Evolutionary conservation across 2,888 invertebrate genomes (phyloP), one percentile per base, ranked within the genome.

Genomic region (Ectropis crepuscularia): DNA sequence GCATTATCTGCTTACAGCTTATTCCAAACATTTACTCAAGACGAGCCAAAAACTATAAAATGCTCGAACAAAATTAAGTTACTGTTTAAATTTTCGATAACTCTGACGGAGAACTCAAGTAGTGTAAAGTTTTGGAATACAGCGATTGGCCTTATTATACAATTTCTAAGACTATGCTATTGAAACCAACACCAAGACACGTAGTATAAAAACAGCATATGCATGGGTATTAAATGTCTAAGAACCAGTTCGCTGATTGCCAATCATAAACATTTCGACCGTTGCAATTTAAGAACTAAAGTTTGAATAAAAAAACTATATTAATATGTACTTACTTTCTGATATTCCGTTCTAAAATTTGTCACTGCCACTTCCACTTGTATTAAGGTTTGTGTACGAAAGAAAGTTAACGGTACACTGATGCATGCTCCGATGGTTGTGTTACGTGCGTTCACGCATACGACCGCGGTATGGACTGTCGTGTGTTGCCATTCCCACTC

Each of bases 401-500:
- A 59, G 48, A 63, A 51, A 46, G 59, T 46, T 68, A 65, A 65
- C 68, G 58, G 65, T 63, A 61, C 59, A 37, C 11, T 11, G 16
- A 37, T 46, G 48, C 60, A 43, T 53, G 61, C 16, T 41, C 6
- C 8, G 57, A 45, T 28, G 50, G 45, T 16, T 47, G 45, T 43
- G 50, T 61, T 53, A 53, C 61, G 47, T 53, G 59, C 66, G 54
- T 41, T 38, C 54, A 50, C 54, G 66, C 63, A 64, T 57, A 51
- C 57, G 65, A 61, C 60, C 65, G 67, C 63, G 59, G n/a, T 50
- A 16, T 61, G 54, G 54, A 67, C 64, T 61, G 62, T 43, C 53
- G 46, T 42, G 50, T 48, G 67, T 64, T 68, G 70, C 70, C 68
- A 63, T 42, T 63, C 58, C 46, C 10, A 63, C 63, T 37, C 54